phyloP scores from a whole-genome alignment of 2,888 invertebrate genomes.

The Melolontha melolontha region DNA sequence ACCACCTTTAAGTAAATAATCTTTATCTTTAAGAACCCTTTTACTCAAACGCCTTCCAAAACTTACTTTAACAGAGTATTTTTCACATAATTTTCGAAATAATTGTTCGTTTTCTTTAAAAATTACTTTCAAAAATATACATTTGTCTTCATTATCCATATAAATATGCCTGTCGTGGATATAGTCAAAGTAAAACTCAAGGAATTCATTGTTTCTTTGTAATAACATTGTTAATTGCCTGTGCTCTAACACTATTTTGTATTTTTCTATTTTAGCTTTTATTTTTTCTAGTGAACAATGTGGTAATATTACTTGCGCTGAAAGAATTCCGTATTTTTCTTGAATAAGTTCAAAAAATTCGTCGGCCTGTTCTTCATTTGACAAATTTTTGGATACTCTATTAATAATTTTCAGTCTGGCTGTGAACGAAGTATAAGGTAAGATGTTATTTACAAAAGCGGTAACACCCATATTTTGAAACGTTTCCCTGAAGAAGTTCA shows the following conservation, averaged over 20 bases:
- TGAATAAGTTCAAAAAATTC: slow-evolving; percentile 42
- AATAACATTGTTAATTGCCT: slow-evolving; percentile 39
- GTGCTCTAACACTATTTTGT: slow-evolving; percentile 38
- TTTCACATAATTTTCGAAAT: slow-evolving; percentile 38
- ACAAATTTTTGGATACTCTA: slow-evolving; percentile 37
- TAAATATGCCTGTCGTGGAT: slow-evolving; percentile 15
- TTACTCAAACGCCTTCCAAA: slow-evolving; percentile 42
- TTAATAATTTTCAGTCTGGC: slow-evolving; percentile 42
- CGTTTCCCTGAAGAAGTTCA: slow-evolving; percentile 41
- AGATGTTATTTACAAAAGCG: slow-evolving; percentile 36
- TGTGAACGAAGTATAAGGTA: slow-evolving; percentile 42
- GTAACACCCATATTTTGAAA: slow-evolving; percentile 35
- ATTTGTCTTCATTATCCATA: not conserved
- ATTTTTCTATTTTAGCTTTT: slow-evolving; percentile 20
- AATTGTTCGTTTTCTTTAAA: slow-evolving; percentile 34
- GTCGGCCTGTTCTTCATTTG: slow-evolving; percentile 32
- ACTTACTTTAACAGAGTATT: slow-evolving; percentile 18
- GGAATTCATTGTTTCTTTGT: slow-evolving; percentile 38
- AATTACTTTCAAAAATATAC: slow-evolving; percentile 21
- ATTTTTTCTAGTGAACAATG: slow-evolving; percentile 40
- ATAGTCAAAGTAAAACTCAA: slow-evolving; percentile 38
- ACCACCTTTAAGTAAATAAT: slow-evolving; percentile 31
- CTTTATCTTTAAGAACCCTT: slow-evolving; percentile 34
- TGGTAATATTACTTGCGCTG: slow-evolving; percentile 42
- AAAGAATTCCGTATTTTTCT: slow-evolving; percentile 42